A percentile compares a stretch with the other conserved stretches of the same genome.
Conservation (phyloP, 1,140 invertebrate genomes). For the Eurosta solidaginis region DNA sequence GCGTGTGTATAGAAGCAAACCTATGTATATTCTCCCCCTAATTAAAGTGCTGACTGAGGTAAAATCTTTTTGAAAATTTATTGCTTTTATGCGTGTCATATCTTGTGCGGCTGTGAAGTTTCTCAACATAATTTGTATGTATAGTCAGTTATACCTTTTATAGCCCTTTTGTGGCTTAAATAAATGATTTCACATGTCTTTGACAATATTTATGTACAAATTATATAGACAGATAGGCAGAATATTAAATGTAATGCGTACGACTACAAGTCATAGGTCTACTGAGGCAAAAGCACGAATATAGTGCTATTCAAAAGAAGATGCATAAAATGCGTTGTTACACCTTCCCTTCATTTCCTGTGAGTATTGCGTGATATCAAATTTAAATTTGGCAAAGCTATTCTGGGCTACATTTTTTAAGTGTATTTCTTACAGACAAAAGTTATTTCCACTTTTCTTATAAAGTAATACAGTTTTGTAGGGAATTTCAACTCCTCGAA, state of each 20-base stretch:
- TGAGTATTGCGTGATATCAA: not conserved
- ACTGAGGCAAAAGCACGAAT: too few relatives aligned
- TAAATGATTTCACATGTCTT: not conserved
- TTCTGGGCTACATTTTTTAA: conserved; percentile 18
- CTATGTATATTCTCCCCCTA: not conserved
- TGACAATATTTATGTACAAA: not conserved
- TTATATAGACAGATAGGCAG: not conserved
- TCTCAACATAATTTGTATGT: not conserved
- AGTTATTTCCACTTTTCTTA: too few relatives aligned
- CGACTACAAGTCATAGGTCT: too few relatives aligned
- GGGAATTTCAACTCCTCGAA: too few relatives aligned
- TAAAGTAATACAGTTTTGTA: too few relatives aligned
- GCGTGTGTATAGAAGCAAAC: not conserved
- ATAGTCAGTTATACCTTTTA: not conserved
- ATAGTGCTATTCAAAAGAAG: too few relatives aligned
- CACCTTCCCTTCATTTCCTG: not conserved
- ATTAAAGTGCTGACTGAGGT: not conserved
- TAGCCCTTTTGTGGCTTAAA: not conserved
- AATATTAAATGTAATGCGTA: too few relatives aligned
- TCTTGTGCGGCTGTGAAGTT: not conserved
- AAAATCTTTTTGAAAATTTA: not conserved
- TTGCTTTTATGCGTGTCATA: conserved; percentile 28
- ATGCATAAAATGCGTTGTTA: not conserved
- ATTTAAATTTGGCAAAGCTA: not conserved
- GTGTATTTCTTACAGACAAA: too few relatives aligned